A percentile compares a stretch with the other conserved stretches of the same genome.
These are phyloP conservation scores for Phalacrocorax aristotelis DNA, from an alignment of 2,113 vertebrate genomes.

Conservation along the genomic window DNA sequence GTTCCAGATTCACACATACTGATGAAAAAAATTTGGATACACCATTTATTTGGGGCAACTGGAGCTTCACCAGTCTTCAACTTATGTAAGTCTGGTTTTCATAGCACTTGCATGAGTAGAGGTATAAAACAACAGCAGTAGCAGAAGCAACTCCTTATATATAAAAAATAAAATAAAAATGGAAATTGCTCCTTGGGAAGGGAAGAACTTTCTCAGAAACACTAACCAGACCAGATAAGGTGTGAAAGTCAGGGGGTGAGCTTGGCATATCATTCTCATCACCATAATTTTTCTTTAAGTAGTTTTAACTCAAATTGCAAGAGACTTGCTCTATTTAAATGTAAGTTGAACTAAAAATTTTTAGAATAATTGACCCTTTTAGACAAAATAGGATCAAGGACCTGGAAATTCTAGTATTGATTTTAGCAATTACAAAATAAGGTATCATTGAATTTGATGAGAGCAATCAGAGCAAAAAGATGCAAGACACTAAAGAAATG, in stretches of 20 bases:
- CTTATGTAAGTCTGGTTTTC: background rate
- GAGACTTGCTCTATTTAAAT: background rate
- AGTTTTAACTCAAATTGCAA: slow-evolving; percentile 3
- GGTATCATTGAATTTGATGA: background rate
- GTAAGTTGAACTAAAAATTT: background rate
- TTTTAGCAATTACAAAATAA: background rate
- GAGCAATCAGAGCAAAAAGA: background rate
- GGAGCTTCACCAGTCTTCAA: background rate
- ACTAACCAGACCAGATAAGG: background rate
- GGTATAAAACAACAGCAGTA: background rate
- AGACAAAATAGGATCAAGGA: slow-evolving; percentile 5
- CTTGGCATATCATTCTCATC: background rate
- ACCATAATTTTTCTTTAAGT: slow-evolving; percentile 5
- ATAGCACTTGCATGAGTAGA: background rate
- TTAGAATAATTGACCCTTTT: background rate
- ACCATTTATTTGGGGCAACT: background rate
- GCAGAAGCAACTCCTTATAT: background rate
- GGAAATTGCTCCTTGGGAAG: background rate
- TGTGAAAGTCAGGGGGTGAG: background rate
- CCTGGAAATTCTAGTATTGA: background rate
- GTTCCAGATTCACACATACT: background rate
- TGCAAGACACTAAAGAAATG: background rate
- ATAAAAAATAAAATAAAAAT: background rate
- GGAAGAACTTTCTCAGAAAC: background rate
- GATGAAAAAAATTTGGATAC: background rate